A percentile compares a stretch with the other conserved stretches of the same genome.
Evolutionary conservation across 92 coral and sea anemone species (phyloP).

Genomic region (Bergia puertoricense): DNA sequence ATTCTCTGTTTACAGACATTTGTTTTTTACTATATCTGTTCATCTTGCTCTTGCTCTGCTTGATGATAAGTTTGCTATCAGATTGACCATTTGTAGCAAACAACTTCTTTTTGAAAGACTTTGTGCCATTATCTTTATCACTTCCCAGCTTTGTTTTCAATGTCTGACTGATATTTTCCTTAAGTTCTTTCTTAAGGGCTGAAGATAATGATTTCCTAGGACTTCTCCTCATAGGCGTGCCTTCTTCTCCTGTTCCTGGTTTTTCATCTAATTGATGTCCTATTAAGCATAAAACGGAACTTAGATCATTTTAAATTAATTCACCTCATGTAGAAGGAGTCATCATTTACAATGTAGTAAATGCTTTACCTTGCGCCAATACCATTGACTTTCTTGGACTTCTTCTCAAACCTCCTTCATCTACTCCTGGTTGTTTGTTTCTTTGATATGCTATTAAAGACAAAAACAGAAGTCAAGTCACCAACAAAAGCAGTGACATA

Average conservation of each 20-base stretch:
- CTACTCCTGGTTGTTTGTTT: too few species aligned
- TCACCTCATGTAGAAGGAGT: not conserved
- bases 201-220: not conserved
- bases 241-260: not conserved
- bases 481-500: too few species aligned
- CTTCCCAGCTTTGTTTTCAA: too few species aligned
- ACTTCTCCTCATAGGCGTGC: not conserved
- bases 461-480: not conserved
- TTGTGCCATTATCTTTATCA: not conserved
- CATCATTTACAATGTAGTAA: too few species aligned
- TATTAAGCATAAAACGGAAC: not conserved
- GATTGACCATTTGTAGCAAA: not conserved
- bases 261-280: not conserved
- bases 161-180: not conserved
- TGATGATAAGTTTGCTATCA: not conserved
- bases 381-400: not conserved
- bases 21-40: not conserved
- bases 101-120: not conserved
- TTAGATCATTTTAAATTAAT: too few species aligned
- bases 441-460: not conserved
- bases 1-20: not conserved
- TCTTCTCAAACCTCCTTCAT: not conserved
- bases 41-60: not conserved
- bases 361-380: not conserved
- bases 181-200: not conserved